phyloP scores from a whole-genome alignment of 2,888 invertebrate genomes.

The Tachina fera region DNA sequence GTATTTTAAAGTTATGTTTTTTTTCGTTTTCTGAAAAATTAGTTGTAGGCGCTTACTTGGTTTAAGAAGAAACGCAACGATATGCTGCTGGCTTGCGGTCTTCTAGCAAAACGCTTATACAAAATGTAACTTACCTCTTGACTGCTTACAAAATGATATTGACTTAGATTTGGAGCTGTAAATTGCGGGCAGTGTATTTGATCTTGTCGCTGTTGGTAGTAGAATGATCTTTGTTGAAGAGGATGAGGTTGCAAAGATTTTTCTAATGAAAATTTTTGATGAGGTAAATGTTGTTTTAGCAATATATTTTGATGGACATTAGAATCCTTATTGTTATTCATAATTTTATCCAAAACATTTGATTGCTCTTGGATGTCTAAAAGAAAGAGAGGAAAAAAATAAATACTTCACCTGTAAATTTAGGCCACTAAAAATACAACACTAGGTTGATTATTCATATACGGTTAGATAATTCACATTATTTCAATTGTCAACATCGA shows the following conservation, averaged over 20 bases:
- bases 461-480: too few relatives aligned
- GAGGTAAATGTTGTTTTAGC: conserved; percentile 87
- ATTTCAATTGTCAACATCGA: too few relatives aligned
- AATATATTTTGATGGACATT: conserved; percentile 88
- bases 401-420: neutral
- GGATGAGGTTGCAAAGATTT: conserved; percentile 75
- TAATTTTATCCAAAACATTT: conserved; percentile 69
- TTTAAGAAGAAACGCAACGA: neutral
- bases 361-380: conserved; percentile 22
- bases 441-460: too few relatives aligned
- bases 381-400: neutral
- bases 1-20: too few relatives aligned
- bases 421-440: too few relatives aligned
- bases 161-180: conserved; percentile 85
- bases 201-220: conserved; percentile 64
- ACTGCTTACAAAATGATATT: conserved; percentile 85
- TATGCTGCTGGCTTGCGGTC: neutral
- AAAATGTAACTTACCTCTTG: conserved; percentile 82
- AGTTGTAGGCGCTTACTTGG: too few relatives aligned
- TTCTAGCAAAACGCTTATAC: neutral
- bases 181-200: conserved; percentile 80
- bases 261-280: conserved; percentile 83
- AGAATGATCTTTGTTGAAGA: conserved; percentile 66
- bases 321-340: conserved; percentile 85
- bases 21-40: too few relatives aligned